Conservation (phyloP, 2,113 vertebrate species). For the Nanorana parkeri region DNA sequence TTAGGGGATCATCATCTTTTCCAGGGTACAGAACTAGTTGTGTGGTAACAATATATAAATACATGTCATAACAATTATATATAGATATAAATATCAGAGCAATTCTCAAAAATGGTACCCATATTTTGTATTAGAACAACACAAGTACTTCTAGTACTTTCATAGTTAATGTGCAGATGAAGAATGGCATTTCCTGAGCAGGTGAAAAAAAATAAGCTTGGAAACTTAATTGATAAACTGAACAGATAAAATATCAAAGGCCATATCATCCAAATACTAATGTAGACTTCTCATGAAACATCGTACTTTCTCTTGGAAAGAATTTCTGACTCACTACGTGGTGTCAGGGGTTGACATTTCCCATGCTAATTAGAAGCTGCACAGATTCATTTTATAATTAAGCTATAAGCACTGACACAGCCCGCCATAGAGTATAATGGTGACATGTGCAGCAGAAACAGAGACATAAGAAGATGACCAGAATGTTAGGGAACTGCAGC, state of each 20-base stretch:
- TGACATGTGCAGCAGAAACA: constrained; percentile 7
- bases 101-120: too few relatives aligned
- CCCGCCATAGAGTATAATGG: background rate
- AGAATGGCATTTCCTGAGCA: background rate
- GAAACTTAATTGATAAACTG: constrained; percentile 37
- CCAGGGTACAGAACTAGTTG: too few relatives aligned
- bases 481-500: background rate
- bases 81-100: too few relatives aligned
- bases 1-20: too few relatives aligned
- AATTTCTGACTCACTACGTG: constrained; percentile 43
- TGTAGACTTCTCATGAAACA: background rate
- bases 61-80: too few relatives aligned
- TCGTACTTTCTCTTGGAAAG: constrained; percentile 3
- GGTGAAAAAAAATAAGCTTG: constrained; percentile 1
- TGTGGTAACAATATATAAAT: too few relatives aligned
- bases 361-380: constrained; percentile 39
- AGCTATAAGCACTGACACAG: constrained; percentile 9
- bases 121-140: too few relatives aligned
- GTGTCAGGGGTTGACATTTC: constrained; percentile 47
- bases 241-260: constrained; percentile 45
- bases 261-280: constrained; percentile 36
- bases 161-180: background rate
- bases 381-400: constrained; percentile 40
- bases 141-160: background rate
- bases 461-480: background rate